phyloP scores from a whole-genome alignment of 2,888 invertebrate species.

The Cephus runcator region DNA sequence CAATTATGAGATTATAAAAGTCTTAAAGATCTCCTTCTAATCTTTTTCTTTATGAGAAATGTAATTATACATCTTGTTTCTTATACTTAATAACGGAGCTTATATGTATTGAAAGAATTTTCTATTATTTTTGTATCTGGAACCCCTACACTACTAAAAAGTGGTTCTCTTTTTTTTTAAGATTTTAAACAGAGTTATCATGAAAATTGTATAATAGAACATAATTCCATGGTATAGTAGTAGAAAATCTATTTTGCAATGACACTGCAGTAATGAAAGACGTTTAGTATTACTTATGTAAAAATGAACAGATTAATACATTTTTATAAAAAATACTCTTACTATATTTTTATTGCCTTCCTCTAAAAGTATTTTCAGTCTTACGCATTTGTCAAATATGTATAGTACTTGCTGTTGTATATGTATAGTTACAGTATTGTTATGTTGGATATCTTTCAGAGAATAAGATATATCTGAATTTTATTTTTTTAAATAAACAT shows the following conservation, averaged over 20 bases:
- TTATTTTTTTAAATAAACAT: not conserved
- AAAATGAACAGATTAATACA: not conserved
- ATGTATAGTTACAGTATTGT: not conserved
- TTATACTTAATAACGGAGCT: not conserved
- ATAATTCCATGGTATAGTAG: not conserved
- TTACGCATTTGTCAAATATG: not conserved
- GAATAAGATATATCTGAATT: not conserved
- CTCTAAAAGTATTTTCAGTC: not conserved
- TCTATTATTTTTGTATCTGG: not conserved
- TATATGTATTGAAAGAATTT: not conserved
- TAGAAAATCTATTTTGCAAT: not conserved
- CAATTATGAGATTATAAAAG: not conserved
- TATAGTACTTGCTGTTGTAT: not conserved
- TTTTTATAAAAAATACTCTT: not conserved
- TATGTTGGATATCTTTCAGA: not conserved
- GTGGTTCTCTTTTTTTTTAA: no score
- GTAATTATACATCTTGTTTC: not conserved
- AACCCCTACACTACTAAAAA: not conserved
- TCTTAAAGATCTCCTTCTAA: not conserved
- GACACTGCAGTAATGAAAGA: not conserved
- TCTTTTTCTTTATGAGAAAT: not conserved
- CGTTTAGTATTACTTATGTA: not conserved
- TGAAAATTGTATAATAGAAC: not conserved
- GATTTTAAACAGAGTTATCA: not conserved
- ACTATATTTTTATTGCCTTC: not conserved